Evolutionary conservation across 2,797 vertebrate genomes (phyloP), one percentile per base, ranked within the genome.

Genomic region (Syngnathus rostellatus): DNA sequence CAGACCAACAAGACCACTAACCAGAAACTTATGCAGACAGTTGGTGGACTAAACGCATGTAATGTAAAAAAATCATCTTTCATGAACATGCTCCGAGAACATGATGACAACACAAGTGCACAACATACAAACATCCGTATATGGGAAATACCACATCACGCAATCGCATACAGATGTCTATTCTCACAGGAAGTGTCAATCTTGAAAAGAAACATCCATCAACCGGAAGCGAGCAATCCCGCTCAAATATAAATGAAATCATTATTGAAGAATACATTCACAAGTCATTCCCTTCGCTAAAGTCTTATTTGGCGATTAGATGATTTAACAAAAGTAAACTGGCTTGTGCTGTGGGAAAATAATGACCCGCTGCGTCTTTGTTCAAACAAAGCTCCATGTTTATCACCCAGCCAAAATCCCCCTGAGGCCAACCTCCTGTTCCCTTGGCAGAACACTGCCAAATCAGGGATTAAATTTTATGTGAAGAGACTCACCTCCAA

Each of bases 381-480:
- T 87, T 79, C 78, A 89, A 91, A 92, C 84, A 91, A 91, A 86
- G 76, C 38, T 79, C 79, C 73, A 74, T 85, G 84, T 87, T 89
- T 87, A 88, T 87, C 76, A 76, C 82, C 65, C 70, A 55, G 73
- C 72, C 46, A 7, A 31, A 62, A 60, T n/a, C 70, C 78, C 83
- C 76, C 63, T 46, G 79, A 89, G 86, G 73, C 39, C 77, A 87
- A 81, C 78, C 79, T 75, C 79, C 75, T 88, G 87, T 77, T 87
- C 83, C 81, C 80, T 67, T 6, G 10, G 71, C 72, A 70, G 77
- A 51, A 10, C 50, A 51, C 73, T 39, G 14, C 25, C 7, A 37
- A 37, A 25, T 57, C 55, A 57, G 14, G 14, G 14, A 14, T 57
- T 37, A 57, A 16, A 14, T 57, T 57, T 17, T 37, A 57, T 8